These are phyloP conservation scores for Hypselothyrea guttata DNA, from an alignment of 2,888 invertebrate genomes.

Conservation along the genomic window DNA sequence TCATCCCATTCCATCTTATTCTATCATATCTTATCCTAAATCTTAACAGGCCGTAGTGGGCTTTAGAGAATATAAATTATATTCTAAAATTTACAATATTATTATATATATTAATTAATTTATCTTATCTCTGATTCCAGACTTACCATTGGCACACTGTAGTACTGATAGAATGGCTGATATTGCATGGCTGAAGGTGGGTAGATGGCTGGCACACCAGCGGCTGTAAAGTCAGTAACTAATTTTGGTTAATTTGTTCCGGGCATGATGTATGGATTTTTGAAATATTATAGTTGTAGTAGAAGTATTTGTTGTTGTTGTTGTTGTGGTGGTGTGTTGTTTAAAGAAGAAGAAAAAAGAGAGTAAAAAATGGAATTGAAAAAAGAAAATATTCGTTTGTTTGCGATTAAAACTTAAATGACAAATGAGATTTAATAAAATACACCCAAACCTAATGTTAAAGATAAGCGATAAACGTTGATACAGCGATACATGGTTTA, in stretches of 20 bases:
- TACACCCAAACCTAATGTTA: slow-evolving; percentile 12
- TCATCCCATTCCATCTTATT: too few relatives aligned
- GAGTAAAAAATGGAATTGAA: slow-evolving; percentile 63
- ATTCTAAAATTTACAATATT: background rate
- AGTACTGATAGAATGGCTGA: slow-evolving; percentile 83
- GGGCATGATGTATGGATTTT: slow-evolving; percentile 31
- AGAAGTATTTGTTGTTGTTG: slow-evolving; percentile 36
- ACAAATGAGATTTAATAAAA: slow-evolving; percentile 24
- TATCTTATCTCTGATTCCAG: background rate
- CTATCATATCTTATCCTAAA: background rate
- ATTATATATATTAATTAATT: background rate
- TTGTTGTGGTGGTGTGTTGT: slow-evolving; percentile 27
- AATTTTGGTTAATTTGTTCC: slow-evolving; percentile 64
- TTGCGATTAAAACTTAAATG: too few relatives aligned
- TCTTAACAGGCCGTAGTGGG: too few relatives aligned
- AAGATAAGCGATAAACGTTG: slow-evolving; percentile 1
- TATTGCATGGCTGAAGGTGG: slow-evolving; percentile 83
- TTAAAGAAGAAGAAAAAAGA: slow-evolving; percentile 32
- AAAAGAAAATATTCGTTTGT: slow-evolving; percentile 54
- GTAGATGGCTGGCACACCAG: slow-evolving; percentile 83
- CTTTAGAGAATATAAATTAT: background rate
- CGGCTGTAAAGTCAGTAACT: slow-evolving; percentile 81
- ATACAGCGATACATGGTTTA: slow-evolving; percentile 3
- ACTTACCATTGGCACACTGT: slow-evolving; percentile 83
- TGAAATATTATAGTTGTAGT: slow-evolving; percentile 11